Conservation (phyloP, 2,797 vertebrate genomes). For the Prunella strophiata region DNA sequence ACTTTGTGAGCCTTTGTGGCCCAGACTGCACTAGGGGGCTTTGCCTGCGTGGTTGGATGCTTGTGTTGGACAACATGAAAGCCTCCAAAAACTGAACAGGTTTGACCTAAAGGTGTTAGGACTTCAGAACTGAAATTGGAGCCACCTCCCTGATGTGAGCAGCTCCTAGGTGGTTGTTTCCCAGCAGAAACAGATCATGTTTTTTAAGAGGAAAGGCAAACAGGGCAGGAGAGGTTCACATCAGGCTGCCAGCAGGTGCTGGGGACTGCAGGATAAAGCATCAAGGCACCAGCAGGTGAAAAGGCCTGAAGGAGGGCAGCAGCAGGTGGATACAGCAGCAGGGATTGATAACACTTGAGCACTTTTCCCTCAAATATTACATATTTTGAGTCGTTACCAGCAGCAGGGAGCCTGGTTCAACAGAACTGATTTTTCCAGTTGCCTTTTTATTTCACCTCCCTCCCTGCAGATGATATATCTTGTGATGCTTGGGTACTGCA, state of each 20-base stretch:
- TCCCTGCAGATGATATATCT: neutral
- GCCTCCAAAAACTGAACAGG: neutral
- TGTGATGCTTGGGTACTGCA: neutral
- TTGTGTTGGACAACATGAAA: neutral
- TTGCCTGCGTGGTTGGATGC: neutral
- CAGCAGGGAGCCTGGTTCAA: constrained; percentile 1
- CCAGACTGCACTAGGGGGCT: neutral
- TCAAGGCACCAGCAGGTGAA: neutral
- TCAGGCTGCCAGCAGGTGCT: neutral
- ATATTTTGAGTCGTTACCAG: neutral
- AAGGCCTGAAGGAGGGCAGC: neutral
- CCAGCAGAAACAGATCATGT: neutral
- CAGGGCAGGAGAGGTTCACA: neutral
- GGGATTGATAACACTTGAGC: neutral
- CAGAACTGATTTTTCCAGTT: neutral
- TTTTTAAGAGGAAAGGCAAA: neutral
- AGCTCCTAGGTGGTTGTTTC: neutral
- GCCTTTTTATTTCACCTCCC: neutral
- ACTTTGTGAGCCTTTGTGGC: neutral
- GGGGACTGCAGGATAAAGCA: neutral
- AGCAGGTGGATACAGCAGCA: neutral
- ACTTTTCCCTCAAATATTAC: neutral
- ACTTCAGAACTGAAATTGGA: neutral
- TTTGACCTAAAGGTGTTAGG: neutral
- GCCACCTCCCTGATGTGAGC: neutral